Evolutionary conservation across 2,797 vertebrate species (phyloP), one percentile per base, ranked within the genome.

Genomic region (Ptychadena robeensis): DNA sequence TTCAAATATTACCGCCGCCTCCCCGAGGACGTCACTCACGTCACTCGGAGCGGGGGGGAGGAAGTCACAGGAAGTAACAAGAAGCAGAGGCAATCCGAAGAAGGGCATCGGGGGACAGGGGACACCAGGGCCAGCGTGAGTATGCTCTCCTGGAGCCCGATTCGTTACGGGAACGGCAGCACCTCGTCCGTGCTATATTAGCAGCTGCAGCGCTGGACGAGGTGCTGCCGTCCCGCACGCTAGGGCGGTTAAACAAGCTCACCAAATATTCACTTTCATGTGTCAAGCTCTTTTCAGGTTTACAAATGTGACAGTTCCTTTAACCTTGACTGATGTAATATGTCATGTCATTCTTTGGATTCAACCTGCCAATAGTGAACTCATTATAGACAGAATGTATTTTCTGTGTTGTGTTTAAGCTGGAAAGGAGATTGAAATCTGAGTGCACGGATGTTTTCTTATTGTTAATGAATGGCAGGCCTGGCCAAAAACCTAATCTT

Each of bases 401-500:
- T 37, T 22, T 37, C 27, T n/a, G 15, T 53, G 44, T 35, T 37
- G 35, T 37, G n/a, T 68, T 35, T 35, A 68, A 35, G 22, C 32
- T 68, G 66, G 18, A 37, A 68, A 34, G 32, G 66, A 37, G n/a
- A 11, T 35, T 3, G 9, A 68, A 25, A 6, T 32, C 34, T 37
- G 18, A 68, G 34, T 68, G 65, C 37, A n/a, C 15, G 9, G 32
- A 31, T 67, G 2, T 35, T 35, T 35, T 68, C 32, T 37, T 68
- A 68, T 68, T 68, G 66, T 68, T 68, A 35, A 35, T n/a, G 18
- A 37, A n/a, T 0, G 22, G 14, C 22, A 35, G 66, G 35, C 32
- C n/a, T 35, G 32, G 66, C 32, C 22, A 68, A 32, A 37, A 68
- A 68, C 66, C 66, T 68, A 35, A 68, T 68, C 66, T 37, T n/a